A percentile compares a stretch with the other conserved stretches of the same genome.
Conservation (phyloP, 2,797 vertebrate species). For the Mionectes olivaceus region DNA sequence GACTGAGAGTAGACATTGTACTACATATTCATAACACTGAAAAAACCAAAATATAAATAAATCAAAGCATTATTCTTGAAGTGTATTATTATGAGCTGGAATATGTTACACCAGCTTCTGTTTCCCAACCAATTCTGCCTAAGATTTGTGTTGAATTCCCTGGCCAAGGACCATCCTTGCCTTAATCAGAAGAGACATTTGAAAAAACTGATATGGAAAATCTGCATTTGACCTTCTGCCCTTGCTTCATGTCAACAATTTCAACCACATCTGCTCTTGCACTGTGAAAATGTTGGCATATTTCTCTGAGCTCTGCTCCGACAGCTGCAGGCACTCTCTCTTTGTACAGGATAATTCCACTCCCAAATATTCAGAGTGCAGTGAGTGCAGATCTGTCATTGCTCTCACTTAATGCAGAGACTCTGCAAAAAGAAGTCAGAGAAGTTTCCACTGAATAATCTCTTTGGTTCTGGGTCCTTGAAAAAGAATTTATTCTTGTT, state of each 20-base stretch:
- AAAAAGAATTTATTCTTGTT: background rate
- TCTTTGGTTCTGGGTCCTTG: background rate
- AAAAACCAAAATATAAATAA: background rate
- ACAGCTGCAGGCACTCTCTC: constrained; percentile 75
- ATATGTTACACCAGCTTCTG: constrained; percentile 61
- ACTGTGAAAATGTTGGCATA: constrained; percentile 74
- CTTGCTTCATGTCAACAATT: constrained; percentile 62
- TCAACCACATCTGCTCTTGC: constrained; percentile 75
- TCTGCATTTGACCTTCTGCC: constrained; percentile 72
- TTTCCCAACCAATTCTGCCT: constrained; percentile 37
- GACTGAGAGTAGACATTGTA: constrained; percentile 43
- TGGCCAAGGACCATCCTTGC: background rate
- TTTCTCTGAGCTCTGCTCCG: constrained; percentile 39
- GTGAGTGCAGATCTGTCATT: constrained; percentile 7
- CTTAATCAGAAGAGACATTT: constrained; percentile 50
- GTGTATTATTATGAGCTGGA: constrained; percentile 22
- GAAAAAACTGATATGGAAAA: constrained; percentile 74
- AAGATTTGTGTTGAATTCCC: constrained; percentile 13
- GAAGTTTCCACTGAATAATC: constrained; percentile 39
- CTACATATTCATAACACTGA: constrained; percentile 19
- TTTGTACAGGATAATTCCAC: constrained; percentile 55
- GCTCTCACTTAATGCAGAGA: background rate
- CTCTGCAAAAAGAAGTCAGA: constrained; percentile 37
- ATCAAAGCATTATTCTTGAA: background rate
- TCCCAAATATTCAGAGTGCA: background rate